Conservation (phyloP, 2,888 invertebrate genomes). For the Sepioteuthis lessoniana region DNA sequence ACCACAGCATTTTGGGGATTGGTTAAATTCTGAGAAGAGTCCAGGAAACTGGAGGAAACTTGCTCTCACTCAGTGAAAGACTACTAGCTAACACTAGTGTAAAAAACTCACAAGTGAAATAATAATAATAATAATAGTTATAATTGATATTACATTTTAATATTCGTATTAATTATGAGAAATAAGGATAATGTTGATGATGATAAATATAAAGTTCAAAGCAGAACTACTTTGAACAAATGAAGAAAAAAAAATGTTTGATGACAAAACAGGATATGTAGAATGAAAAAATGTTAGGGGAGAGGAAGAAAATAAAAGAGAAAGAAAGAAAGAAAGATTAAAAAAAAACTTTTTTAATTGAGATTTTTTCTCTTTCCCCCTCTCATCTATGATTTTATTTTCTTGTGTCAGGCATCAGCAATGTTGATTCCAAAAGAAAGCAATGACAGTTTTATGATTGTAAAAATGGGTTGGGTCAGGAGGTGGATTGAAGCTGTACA, state of each 20-base stretch:
- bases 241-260: background rate
- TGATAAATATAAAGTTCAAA: background rate
- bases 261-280: constrained; percentile 10
- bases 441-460: constrained; percentile 33
- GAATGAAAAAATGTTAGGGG: background rate
- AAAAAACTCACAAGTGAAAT: too few species aligned
- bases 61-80: too few species aligned
- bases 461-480: constrained; percentile 10
- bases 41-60: too few species aligned
- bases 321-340: background rate
- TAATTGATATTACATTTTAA: too few species aligned
- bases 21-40: too few species aligned
- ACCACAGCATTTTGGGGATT: too few species aligned
- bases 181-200: background rate
- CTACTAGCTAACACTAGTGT: too few species aligned
- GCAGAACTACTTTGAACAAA: background rate
- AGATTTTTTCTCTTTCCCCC: background rate
- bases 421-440: background rate
- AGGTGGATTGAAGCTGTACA: background rate
- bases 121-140: too few species aligned
- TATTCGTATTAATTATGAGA: background rate
- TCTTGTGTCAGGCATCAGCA: constrained; percentile 13
- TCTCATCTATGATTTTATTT: background rate
- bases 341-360: background rate
- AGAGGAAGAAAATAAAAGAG: background rate